Percentiles rank a stretch among this genome's conserved stretches.
Evolutionary conservation across 23 tunicate genomes (phyloP).

Genomic region (Oikopleura dioica): DNA sequence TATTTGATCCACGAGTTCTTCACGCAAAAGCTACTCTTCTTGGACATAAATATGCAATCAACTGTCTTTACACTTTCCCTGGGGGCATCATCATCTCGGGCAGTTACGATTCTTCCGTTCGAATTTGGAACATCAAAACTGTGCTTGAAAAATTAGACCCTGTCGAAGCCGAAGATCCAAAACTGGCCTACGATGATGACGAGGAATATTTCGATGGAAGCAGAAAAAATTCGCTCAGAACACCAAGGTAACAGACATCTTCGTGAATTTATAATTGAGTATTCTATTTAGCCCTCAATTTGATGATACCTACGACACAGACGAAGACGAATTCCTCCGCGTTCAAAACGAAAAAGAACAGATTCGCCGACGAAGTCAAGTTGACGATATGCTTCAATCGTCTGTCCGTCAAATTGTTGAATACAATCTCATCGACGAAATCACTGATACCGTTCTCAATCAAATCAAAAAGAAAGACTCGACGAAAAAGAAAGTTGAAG

Average conservation of each 20-base stretch:
- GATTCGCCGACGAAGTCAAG: slow-evolving; percentile 5
- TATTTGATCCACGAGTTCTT: not conserved
- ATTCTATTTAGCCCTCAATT: too few relatives aligned
- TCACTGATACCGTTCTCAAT: not conserved
- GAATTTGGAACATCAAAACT: not conserved
- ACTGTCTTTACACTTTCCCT: not conserved
- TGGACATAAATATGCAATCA: slow-evolving; percentile 6
- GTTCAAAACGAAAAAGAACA: not conserved
- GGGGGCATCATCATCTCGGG: not conserved
- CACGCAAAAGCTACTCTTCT: not conserved
- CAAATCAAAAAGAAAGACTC: too few relatives aligned
- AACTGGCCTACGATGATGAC: too few relatives aligned
- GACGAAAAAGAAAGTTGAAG: too few relatives aligned
- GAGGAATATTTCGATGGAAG: too few relatives aligned
- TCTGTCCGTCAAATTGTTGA: slow-evolving; percentile 3
- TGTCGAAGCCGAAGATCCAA: too few relatives aligned
- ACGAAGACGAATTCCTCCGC: not conserved
- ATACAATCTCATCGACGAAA: not conserved
- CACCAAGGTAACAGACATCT: too few relatives aligned
- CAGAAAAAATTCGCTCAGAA: too few relatives aligned
- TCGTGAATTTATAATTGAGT: too few relatives aligned
- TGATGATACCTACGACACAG: not conserved
- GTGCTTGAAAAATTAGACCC: not conserved
- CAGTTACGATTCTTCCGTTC: not conserved
- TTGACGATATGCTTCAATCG: not conserved